Base-by-base conservation (phyloP, 2,113 vertebrate genomes). In the Spea bombifrons region DNA sequence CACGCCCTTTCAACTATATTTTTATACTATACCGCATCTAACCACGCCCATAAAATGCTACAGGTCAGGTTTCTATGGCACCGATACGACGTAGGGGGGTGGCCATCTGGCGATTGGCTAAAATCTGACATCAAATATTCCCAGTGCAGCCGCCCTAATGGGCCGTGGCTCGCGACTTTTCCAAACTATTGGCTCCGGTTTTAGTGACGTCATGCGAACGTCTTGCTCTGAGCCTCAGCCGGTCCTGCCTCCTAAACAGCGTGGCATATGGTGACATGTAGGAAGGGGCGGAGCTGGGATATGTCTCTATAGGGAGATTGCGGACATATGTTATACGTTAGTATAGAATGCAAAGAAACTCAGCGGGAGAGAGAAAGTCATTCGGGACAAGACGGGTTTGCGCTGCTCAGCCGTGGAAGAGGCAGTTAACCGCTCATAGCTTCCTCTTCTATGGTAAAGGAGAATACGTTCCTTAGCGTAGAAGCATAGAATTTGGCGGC, bases 251-350 rank as follows among this genome's bases (percentile, higher is more conserved):
- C 53, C 30, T 69, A 1, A 61, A 55, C 66, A 13, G 67, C 75
- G 75, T 77, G 75, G 75, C 75, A 77, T 47, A 8, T 61, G 69
- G 12, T 77, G 66, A 77, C 55, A 45, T 15, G 4, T 9, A 77
- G 30, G 13, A n/a, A 68, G 10, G 30, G 30, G 30, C 30, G 30
- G 30, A 30, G 30, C 30, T 30, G 30, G 30, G 30, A 30, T 30
- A 30, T 30, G 30, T 30, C 2, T 30, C 30, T 30, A 30, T 30
- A 30, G 30, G 30, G 30, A 30, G 30, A 30, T 30, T 30, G 30
- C 30, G 30, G 30, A 30, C 30, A 30, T 30, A 30, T 30, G 30
- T 30, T 30, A 30, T 30, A 30, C 30, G 2, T 30, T 30, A 30
- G 30, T 30, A 30, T 30, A 30, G 30, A 30, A 30, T 30, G 30